A percentile compares a stretch with the other conserved stretches of the same genome.
These are phyloP conservation scores for Lymantria dispar DNA, from an alignment of 2,888 invertebrate genomes.

Conservation along the genomic window DNA sequence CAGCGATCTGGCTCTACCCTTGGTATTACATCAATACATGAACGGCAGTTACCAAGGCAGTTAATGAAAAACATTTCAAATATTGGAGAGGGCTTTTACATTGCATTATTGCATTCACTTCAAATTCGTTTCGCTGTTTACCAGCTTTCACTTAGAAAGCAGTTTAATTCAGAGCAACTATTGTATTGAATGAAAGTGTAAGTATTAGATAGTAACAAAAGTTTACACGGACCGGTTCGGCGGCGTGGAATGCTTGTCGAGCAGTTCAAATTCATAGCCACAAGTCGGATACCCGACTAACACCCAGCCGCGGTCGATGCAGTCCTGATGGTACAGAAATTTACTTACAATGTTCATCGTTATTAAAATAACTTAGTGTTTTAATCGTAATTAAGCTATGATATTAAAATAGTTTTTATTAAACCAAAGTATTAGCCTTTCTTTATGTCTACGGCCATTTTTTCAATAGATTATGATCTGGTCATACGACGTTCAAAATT, in stretches of 20 bases:
- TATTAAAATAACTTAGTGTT: no score
- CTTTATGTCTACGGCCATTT: no score
- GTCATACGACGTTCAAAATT: no score
- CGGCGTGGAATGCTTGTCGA: conserved; percentile 83
- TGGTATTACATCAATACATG: no score
- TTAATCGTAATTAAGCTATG: no score
- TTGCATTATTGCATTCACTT: not conserved
- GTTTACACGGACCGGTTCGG: conserved; percentile 81
- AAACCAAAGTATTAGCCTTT: no score
- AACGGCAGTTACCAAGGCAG: no score
- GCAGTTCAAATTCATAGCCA: conserved; percentile 80
- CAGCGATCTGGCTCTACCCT: no score
- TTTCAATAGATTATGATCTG: no score
- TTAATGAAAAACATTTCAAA: no score
- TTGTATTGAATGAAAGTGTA: conserved; percentile 20
- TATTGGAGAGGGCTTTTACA: no score
- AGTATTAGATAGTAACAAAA: conserved; percentile 5
- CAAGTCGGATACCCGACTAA: conserved; percentile 82
- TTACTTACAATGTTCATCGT: not conserved
- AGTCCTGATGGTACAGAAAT: conserved; percentile 59
- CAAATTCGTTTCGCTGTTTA: conserved; percentile 4
- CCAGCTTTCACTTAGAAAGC: conserved; percentile 37
- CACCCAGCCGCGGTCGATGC: conserved; percentile 84
- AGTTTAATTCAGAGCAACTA: conserved; percentile 17
- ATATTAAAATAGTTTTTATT: no score